Conservation (phyloP, 2,113 vertebrate species). For the Uria aalge region DNA sequence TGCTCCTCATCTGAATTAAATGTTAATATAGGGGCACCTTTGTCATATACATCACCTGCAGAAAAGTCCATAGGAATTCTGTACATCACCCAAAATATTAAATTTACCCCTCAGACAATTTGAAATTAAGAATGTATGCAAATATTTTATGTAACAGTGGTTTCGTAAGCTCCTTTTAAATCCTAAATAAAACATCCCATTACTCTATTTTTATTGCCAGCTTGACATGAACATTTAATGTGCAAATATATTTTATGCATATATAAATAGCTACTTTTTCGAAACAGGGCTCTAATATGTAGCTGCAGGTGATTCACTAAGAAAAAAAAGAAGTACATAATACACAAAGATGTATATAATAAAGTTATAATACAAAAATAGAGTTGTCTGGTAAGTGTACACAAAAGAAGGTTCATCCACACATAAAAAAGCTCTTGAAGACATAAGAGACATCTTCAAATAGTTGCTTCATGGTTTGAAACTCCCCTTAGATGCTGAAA, state of each 20-base stretch:
- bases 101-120: neutral
- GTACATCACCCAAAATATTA: neutral
- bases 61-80: neutral
- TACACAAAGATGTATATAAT: neutral
- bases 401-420: neutral
- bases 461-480: neutral
- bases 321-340: neutral
- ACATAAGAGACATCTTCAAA: neutral
- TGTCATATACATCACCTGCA: neutral
- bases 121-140: neutral
- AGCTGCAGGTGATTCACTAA: neutral
- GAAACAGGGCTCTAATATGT: neutral
- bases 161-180: neutral
- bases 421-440: neutral
- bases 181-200: neutral
- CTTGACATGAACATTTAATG: neutral
- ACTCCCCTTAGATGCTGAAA: neutral
- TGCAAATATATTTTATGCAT: neutral
- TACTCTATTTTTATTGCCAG: neutral
- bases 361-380: neutral
- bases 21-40: neutral
- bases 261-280: neutral
- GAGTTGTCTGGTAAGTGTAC: neutral
- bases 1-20: neutral
- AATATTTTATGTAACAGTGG: neutral